Base-by-base conservation (phyloP, 2,797 vertebrate genomes). In the Ctenochaetus hawaiiensis region DNA sequence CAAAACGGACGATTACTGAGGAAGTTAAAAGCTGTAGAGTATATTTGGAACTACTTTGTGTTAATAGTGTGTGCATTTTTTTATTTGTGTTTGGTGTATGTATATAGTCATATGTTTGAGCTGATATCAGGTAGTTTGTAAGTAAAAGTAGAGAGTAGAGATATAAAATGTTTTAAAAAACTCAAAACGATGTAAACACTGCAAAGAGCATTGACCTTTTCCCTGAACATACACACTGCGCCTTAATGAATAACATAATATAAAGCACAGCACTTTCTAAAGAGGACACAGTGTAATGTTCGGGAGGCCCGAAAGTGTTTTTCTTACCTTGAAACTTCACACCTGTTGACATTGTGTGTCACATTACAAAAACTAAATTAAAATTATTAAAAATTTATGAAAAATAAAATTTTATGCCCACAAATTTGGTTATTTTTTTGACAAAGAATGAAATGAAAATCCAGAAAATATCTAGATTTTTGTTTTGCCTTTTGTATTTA, bases 231-330 rank as follows among this genome's bases (percentile, higher is more conserved):
- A 58, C 30, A 84, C 68, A 88, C n/a, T 83, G 76, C 39, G 72
- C 83, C 62, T 65, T 87, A 59, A 74, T 88, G 76, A 69, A 70
- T 49, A 76, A 78, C 74, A 75, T 14, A 71, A 79, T 18, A 68
- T 53, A 77, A 61, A 57, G 66, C 57, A 77, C 22, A 49, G 45
- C 63, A 74, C 59, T 82, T 72, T 5, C 17, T 39, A 43, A n/a
- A 1, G 6, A 8, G 26, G n/a, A 66, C 1, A 34, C 43, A 69
- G 6, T 34, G 30, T 2, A 37, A 67, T 54, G 5, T 0, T 2
- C 49, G 60, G 23, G 52, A 63, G 30, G 49, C 39, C 37, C 64
- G 1, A 23, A 0, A 11, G 0, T 17, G 0, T 61, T 17, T 61
- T 17, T 41, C 39, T 12, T 9, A 41, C 11, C 11, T 41, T 41